Evolutionary conservation across 2,888 invertebrate genomes (phyloP).

Genomic region (Hypsopygia costalis): DNA sequence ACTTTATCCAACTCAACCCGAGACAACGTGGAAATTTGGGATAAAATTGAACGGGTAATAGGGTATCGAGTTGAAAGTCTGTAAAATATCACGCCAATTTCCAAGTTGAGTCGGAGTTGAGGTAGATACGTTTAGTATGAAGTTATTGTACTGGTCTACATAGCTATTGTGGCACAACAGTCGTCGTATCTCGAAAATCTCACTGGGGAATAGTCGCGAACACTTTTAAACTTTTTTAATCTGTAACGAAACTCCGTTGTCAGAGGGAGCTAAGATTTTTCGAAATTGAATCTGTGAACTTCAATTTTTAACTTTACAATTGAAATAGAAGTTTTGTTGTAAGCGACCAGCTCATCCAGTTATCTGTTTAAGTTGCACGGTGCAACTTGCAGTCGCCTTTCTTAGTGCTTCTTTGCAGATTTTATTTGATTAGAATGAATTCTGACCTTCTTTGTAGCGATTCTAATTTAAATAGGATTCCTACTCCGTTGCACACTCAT

Average conservation of each 20-base stretch:
- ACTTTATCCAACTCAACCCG: too few species aligned
- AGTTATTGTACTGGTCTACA: too few species aligned
- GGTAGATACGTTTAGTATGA: too few species aligned
- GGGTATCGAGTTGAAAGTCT: too few species aligned
- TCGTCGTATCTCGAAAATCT: conserved; percentile 21
- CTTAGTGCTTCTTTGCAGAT: background rate
- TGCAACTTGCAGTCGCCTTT: conserved; percentile 17
- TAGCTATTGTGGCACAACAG: conserved; percentile 4
- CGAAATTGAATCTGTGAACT: conserved; percentile 35
- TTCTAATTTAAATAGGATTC: background rate
- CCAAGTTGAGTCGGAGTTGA: too few species aligned
- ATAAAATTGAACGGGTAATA: too few species aligned
- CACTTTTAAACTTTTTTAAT: conserved; percentile 51
- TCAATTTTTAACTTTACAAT: conserved; percentile 40
- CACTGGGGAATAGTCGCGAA: conserved; percentile 29
- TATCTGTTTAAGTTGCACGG: conserved; percentile 29
- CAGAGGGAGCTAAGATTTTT: conserved; percentile 36
- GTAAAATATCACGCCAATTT: too few species aligned
- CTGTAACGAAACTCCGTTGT: conserved; percentile 38
- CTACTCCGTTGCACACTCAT: too few species aligned
- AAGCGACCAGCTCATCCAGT: conserved; percentile 28
- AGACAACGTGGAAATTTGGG: too few species aligned
- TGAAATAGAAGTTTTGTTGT: conserved; percentile 32
- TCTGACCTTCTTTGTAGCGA: background rate
- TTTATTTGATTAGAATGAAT: background rate